A percentile compares a stretch with the other conserved stretches of the same genome.
Conservation (phyloP, 2,113 vertebrate species). For the Indicator maculatus region DNA sequence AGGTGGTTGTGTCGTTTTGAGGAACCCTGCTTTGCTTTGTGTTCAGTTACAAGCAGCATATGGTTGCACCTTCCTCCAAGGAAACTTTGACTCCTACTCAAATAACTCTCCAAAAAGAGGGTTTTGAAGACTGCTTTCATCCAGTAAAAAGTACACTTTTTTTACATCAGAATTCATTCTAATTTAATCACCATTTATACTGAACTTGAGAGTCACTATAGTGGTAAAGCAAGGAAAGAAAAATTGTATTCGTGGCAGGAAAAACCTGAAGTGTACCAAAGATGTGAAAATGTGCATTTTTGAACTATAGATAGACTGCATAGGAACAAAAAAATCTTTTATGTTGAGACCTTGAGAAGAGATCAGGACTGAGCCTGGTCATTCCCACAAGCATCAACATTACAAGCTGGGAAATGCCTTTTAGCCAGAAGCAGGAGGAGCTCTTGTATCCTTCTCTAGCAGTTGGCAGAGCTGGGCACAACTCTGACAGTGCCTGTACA, state of each 20-base stretch:
- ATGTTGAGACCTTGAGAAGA: background rate
- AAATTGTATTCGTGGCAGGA: background rate
- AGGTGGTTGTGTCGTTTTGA: background rate
- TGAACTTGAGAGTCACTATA: background rate
- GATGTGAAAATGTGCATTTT: background rate
- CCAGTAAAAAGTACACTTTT: background rate
- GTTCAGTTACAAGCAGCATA: background rate
- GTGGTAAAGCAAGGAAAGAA: background rate
- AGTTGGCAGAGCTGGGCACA: background rate
- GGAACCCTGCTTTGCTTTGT: background rate
- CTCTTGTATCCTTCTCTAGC: background rate
- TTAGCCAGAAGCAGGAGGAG: background rate
- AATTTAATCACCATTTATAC: background rate
- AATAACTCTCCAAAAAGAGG: background rate
- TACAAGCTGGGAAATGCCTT: background rate
- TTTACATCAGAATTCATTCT: background rate
- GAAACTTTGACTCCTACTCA: background rate
- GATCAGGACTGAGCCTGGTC: background rate
- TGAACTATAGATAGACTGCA: background rate
- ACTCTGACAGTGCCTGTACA: background rate
- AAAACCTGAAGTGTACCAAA: background rate
- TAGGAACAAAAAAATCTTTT: background rate
- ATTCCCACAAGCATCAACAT: fast-evolving
- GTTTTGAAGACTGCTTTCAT: background rate
- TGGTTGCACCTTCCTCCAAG: background rate